Evolutionary conservation across 2,888 invertebrate genomes (phyloP), one percentile per base, ranked within the genome.

Genomic region (Ochropacha duplaris): DNA sequence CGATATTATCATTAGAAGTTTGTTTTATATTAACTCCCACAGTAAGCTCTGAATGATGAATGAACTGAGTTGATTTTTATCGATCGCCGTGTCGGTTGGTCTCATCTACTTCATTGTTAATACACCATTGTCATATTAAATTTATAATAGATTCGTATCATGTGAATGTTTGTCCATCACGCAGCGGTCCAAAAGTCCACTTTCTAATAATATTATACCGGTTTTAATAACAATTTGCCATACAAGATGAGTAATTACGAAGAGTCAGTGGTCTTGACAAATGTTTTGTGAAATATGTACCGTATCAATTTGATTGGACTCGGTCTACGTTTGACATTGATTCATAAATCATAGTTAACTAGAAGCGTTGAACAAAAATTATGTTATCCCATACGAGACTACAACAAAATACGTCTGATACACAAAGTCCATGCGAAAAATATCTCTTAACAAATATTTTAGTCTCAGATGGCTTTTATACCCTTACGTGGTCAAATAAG

Each of bases 271-370:
- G 71, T 86, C 84, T 84, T 90, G 88, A 90, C 89, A 90, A 90
- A 92, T 90, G 86, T 76, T 79, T 84, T 83, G 84, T 86, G 83
- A 88, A 85, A 84, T 89, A 88, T 86, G 84, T 83, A 83, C 87
- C 88, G 85, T 83, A 80, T 70, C 83, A 83, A 89, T 87, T 81
- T 78, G 84, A 90, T 90, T 88, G 78, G 88, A 76, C 79, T 71
- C 84, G 85, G 82, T 81, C 70, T 60, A 65, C 24, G 26, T 56
- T 60, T 31, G 31, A 65, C 68, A 58, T 55, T 63, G 66, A 72
- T 65, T 58, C 69, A 61, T 49, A 19, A 24, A 22, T 49, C 22
- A 22, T 24, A 22, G 26, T 28, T 19, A 22, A 28, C 56, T 52
- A 31, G 52, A 52, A 52, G 31, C 4, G 34, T 12, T 31, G 4